Evolutionary conservation across 2,113 vertebrate species (phyloP).

Genomic region (Chascanopsetta lugubris): DNA sequence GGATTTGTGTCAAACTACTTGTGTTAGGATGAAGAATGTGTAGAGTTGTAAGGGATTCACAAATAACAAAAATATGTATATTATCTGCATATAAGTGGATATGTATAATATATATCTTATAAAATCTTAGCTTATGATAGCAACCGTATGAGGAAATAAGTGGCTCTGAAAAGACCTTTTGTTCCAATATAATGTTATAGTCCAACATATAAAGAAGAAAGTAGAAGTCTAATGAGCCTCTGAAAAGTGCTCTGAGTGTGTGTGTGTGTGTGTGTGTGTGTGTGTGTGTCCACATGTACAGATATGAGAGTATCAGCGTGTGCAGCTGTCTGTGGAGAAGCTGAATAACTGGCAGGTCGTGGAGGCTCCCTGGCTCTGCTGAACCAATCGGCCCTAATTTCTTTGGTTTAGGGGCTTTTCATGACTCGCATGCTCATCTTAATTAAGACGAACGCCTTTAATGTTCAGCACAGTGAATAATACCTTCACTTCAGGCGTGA

Average conservation of each 20-base stretch:
- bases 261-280: neutral
- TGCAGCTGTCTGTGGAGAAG: slow-evolving; percentile 25
- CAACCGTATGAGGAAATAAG: too few relatives aligned
- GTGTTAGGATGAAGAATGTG: too few relatives aligned
- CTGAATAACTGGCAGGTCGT: slow-evolving; percentile 36
- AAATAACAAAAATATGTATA: too few relatives aligned
- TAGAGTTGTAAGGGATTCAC: too few relatives aligned
- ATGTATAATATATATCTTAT: too few relatives aligned
- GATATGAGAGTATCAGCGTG: slow-evolving; percentile 32
- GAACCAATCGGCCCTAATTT: slow-evolving; percentile 43
- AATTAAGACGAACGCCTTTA: slow-evolving; percentile 59
- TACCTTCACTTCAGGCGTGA: slow-evolving; percentile 46
- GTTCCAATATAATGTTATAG: too few relatives aligned
- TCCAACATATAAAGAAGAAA: too few relatives aligned
- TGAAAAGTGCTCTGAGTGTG: slow-evolving; percentile 12
- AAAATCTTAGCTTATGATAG: too few relatives aligned
- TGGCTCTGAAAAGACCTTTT: too few relatives aligned
- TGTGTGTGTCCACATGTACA: neutral
- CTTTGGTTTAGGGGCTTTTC: slow-evolving; percentile 44
- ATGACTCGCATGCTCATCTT: slow-evolving; percentile 36
- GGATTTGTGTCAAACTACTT: too few relatives aligned
- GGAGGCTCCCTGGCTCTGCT: slow-evolving; percentile 30
- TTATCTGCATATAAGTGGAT: too few relatives aligned
- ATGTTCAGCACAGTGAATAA: slow-evolving; percentile 42
- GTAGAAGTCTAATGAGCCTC: neutral